Conservation (phyloP, 2,113 vertebrate genomes). For the Neodontobutis hainanensis region DNA sequence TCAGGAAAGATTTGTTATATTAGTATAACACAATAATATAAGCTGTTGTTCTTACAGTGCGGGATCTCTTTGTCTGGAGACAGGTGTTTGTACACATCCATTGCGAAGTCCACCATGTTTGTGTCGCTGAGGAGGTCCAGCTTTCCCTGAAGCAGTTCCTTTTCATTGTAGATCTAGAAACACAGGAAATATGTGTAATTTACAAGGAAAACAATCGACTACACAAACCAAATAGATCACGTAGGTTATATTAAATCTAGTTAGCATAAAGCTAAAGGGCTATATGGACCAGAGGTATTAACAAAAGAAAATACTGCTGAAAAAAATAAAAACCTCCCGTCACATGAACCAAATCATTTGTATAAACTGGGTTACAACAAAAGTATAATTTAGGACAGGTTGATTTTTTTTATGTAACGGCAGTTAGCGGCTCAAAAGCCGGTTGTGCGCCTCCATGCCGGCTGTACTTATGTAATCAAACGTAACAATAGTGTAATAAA, state of each 20-base stretch:
- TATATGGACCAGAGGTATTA: background rate
- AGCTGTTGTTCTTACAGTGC: conserved; percentile 81
- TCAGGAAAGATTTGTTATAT: no score
- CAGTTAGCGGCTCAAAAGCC: conserved; percentile 18
- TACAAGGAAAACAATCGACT: background rate
- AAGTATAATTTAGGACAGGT: no score
- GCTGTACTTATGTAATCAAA: background rate
- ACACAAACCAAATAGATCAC: rapidly evolving
- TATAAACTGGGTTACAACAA: no score
- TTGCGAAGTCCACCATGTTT: conserved; percentile 99
- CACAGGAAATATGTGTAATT: background rate
- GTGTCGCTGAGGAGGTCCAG: conserved; percentile 97
- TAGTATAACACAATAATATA: no score
- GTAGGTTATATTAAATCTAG: rapidly evolving
- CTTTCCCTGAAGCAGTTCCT: conserved; percentile 94
- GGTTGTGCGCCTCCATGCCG: background rate
- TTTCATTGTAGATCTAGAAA: conserved; percentile 95
- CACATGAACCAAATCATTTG: no score
- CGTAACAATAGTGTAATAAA: background rate
- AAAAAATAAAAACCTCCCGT: no score
- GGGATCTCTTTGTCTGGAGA: conserved; percentile 92
- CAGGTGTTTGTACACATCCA: conserved; percentile 97
- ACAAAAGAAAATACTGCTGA: no score
- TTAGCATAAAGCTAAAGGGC: background rate
- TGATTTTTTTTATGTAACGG: background rate